Evolutionary conservation across 2,797 vertebrate species (phyloP).

Genomic region (Peromyscus attwateri): DNA sequence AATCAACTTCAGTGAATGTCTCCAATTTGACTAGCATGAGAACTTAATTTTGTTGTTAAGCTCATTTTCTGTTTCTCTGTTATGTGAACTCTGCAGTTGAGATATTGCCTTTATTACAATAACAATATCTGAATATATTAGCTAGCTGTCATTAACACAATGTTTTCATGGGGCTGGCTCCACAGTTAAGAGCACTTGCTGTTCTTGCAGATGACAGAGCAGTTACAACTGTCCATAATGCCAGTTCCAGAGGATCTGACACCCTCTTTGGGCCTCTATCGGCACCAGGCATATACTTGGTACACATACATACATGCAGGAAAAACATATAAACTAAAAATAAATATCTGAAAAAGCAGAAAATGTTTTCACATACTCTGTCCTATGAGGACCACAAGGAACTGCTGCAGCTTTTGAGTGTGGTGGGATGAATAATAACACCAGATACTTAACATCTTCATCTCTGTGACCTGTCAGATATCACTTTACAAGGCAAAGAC

Average conservation of each 20-base stretch:
- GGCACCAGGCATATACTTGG: background rate
- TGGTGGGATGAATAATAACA: background rate
- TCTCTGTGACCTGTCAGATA: background rate
- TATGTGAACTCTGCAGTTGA: background rate
- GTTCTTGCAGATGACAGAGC: background rate
- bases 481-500: background rate
- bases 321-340: background rate
- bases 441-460: no score
- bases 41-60: background rate
- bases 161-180: background rate
- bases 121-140: background rate
- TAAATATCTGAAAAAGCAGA: background rate
- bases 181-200: background rate
- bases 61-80: background rate
- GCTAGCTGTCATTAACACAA: background rate
- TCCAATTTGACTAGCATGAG: background rate
- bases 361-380: background rate
- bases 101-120: background rate
- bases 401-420: no score
- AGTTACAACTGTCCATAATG: background rate
- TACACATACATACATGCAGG: background rate
- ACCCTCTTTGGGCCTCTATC: background rate
- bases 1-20: background rate
- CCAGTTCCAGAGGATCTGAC: background rate
- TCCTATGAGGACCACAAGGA: background rate